Base-by-base conservation (phyloP, 2,113 vertebrate species). In the Cichladusa arquata region DNA sequence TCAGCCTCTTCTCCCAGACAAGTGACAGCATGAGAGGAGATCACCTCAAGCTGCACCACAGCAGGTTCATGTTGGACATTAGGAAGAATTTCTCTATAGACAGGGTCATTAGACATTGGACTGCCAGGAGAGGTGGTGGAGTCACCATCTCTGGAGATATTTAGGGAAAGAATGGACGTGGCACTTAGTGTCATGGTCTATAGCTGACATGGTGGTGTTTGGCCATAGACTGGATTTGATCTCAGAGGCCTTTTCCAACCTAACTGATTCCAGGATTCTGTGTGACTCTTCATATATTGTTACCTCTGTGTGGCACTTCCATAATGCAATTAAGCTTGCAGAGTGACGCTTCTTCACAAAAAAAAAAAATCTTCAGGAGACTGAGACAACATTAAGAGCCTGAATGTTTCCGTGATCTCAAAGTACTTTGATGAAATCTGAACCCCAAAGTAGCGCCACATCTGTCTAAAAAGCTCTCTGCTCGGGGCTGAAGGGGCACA, bases 301-400 rank as follows among this genome's bases (percentile, higher is more conserved):
- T 38, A 54, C 11, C 8, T 64, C 65, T 17, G 10, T 2, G 0
- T 1, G 5, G 29, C 34, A 42, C 14, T 80, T 57, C 70, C 38
- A 4, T 18, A 53, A 48, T 0, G 14, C 12, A 10, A 66, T 20
- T 5, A 40, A 0, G 17, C 42, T 60, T 23, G 28, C 12, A 33
- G 6, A 48, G 12, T 2, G 13, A 42, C 1, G 1, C 8, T 53
- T 48, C 40, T 19, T 17, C n/a, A 62, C 34, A 26, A 38, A 38
- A 38, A 38, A 38, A 38, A 20, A 53, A 72, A 70, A 60, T 4
- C 38, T 38, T 10, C 5, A 8, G 47, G 13, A 56, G 23, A n/a
- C 28, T 0, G 2, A 80, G 15, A 61, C 2, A 1, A 40, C 22
- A 66, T 29, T 19, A 56, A 56, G 36, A 69, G 26, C 26, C 22